Conservation (phyloP, 1,140 invertebrate genomes). For the Hypothenemus hampei region DNA sequence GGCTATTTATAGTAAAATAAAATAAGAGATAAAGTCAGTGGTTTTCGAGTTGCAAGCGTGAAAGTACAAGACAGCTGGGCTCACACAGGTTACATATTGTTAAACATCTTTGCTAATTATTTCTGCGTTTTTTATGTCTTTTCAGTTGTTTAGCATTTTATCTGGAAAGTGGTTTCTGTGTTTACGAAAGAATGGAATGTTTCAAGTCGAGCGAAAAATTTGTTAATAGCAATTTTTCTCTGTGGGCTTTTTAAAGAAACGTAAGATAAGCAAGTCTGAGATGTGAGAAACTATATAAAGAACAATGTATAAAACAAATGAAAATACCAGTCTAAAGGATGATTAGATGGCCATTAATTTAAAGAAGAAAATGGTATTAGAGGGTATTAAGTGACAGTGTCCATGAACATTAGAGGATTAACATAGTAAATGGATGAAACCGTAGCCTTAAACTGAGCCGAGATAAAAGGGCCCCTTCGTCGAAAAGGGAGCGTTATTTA, state of each 20-base stretch:
- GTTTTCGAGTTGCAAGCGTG: background rate
- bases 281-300: too few relatives aligned
- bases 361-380: conserved; percentile 29
- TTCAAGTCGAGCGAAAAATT: background rate
- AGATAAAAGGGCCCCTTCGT: conserved; percentile 32
- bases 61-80: conserved; percentile 7
- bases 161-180: background rate
- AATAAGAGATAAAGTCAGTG: conserved; percentile 12
- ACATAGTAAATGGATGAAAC: conserved; percentile 37
- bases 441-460: conserved; percentile 29
- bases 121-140: conserved; percentile 10
- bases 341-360: conserved; percentile 35
- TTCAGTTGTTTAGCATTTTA: conserved; percentile 9
- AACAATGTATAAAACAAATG: conserved; percentile 19
- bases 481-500: conserved; percentile 38
- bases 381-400: conserved; percentile 34
- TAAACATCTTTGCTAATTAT: conserved; percentile 15
- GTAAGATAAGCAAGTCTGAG: background rate
- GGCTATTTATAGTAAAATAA: conserved; percentile 10
- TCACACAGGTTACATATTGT: conserved; percentile 14
- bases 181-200: background rate
- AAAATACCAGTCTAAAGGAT: conserved; percentile 16
- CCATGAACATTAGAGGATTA: conserved; percentile 37
- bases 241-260: background rate
- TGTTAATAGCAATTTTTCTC: background rate